phyloP scores from a whole-genome alignment of 2,113 vertebrate genomes.

The Aldabrachelys gigantea region DNA sequence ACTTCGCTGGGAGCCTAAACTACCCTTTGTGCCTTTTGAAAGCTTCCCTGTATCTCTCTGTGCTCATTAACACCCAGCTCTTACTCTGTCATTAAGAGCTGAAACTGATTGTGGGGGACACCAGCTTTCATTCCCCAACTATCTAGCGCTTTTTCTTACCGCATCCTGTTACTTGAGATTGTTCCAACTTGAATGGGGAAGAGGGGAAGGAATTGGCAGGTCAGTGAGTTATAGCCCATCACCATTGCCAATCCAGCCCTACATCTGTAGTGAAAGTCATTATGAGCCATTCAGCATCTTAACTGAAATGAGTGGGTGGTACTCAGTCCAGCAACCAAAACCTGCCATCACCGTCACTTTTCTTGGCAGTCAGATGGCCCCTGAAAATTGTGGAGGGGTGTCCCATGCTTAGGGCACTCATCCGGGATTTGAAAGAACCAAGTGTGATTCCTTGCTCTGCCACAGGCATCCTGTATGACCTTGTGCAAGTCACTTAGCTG shows the following conservation, averaged over 20 bases:
- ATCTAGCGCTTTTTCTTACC: not conserved
- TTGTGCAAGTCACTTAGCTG: not conserved
- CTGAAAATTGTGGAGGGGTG: not conserved
- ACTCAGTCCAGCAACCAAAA: not conserved
- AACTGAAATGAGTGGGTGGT: not conserved
- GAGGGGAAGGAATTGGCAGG: not conserved
- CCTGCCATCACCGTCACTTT: not conserved
- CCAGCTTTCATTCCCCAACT: not conserved
- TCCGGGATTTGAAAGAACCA: not conserved
- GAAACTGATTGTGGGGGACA: not conserved
- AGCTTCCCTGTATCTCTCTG: not conserved
- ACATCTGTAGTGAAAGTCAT: not conserved
- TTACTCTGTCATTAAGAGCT: not conserved
- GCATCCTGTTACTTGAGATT: accelerated
- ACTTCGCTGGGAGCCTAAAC: not conserved
- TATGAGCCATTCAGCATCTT: not conserved
- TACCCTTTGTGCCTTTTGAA: not conserved
- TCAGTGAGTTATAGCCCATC: too few species aligned
- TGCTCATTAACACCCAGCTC: not conserved
- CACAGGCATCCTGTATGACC: not conserved
- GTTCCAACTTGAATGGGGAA: not conserved
- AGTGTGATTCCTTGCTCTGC: not conserved
- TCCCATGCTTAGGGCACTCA: not conserved
- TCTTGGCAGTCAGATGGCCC: not conserved
- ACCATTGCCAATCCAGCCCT: not conserved